phyloP scores from a whole-genome alignment of 2,888 invertebrate species.

The Euplagia quadripunctaria region DNA sequence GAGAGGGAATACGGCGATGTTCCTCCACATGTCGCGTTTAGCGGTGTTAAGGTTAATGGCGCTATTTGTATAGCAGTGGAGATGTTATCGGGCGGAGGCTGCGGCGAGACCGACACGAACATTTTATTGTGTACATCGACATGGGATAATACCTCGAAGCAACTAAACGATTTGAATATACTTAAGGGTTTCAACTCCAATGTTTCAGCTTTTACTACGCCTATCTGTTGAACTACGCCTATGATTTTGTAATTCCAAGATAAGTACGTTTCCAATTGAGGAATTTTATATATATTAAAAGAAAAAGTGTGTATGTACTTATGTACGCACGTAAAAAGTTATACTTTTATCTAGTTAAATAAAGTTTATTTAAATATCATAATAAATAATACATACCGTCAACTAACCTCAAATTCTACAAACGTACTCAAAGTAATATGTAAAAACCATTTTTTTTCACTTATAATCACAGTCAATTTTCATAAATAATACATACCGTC shows the following conservation, averaged over 20 bases:
- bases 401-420: no score
- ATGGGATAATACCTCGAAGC: constrained; percentile 53
- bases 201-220: background rate
- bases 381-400: no score
- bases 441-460: no score
- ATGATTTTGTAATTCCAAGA: background rate
- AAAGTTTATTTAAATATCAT: no score
- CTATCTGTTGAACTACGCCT: background rate
- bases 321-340: no score
- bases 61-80: constrained; percentile 79
- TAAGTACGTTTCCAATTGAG: background rate
- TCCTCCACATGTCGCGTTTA: constrained; percentile 73
- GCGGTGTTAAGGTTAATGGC: constrained; percentile 82
- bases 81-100: constrained; percentile 75
- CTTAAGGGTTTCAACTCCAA: constrained; percentile 26
- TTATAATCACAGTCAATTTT: no score
- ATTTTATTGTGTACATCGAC: constrained; percentile 68
- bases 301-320: no score
- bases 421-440: no score
- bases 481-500: no score
- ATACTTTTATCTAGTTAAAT: no score
- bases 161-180: constrained; percentile 49
- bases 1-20: constrained; percentile 47
- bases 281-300: no score
- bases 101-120: constrained; percentile 63